These are phyloP conservation scores for Muscicapa comitata DNA, from an alignment of 2,797 vertebrate genomes.

Conservation along the genomic window DNA sequence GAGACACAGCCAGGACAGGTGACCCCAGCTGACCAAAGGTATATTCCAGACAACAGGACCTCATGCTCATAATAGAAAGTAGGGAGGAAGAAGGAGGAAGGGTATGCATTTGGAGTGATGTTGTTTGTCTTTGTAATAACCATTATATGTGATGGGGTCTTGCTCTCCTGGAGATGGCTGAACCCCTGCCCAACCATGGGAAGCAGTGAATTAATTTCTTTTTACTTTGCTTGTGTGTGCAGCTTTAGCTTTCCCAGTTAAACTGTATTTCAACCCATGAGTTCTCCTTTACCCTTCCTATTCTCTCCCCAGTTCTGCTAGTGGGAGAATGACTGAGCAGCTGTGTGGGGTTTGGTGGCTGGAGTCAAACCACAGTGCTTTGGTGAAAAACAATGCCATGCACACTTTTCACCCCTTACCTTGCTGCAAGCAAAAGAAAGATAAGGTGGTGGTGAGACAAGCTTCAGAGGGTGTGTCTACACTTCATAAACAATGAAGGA, in stretches of 20 bases:
- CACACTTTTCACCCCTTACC: background rate
- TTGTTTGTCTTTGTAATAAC: background rate
- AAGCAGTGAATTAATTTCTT: background rate
- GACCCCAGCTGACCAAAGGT: rapidly evolving
- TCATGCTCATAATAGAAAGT: background rate
- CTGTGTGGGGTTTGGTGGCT: background rate
- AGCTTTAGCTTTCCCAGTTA: background rate
- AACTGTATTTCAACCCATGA: background rate
- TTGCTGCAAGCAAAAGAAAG: background rate
- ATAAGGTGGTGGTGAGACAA: background rate
- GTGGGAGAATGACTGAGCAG: rapidly evolving
- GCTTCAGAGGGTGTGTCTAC: background rate
- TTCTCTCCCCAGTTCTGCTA: background rate
- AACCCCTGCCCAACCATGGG: background rate
- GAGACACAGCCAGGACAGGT: background rate
- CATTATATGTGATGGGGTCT: rapidly evolving
- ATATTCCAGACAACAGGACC: background rate
- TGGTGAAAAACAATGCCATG: background rate
- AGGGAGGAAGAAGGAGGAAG: background rate
- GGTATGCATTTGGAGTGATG: background rate
- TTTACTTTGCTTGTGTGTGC: background rate
- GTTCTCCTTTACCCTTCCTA: rapidly evolving
- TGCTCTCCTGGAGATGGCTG: background rate
- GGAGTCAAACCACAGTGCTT: background rate
- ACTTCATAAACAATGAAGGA: background rate